These are phyloP conservation scores for Drosophila atripex DNA, from an alignment of 2,888 invertebrate genomes.

Conservation along the genomic window DNA sequence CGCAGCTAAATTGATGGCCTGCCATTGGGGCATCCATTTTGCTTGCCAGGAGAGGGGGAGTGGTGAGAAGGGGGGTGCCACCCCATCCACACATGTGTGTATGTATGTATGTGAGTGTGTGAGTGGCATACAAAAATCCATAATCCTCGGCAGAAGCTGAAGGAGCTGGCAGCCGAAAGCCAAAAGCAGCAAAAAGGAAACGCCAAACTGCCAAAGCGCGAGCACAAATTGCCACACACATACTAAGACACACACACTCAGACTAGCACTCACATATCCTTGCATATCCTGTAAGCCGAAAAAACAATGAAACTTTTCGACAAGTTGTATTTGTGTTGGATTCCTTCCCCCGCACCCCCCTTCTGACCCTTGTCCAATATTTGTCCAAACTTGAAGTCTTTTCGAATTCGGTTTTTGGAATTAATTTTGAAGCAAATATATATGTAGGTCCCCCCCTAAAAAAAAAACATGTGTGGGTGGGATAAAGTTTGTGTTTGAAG, in stretches of 20 bases:
- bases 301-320: conserved; percentile 73
- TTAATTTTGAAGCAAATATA: conserved; percentile 56
- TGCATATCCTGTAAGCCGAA: conserved; percentile 41
- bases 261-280: conserved; percentile 3
- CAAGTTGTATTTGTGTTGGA: conserved; percentile 63
- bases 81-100: not conserved
- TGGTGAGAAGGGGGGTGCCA: too few relatives aligned
- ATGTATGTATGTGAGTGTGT: conserved; percentile 10
- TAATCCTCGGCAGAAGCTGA: conserved; percentile 62
- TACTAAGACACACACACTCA: not conserved
- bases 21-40: conserved; percentile 52
- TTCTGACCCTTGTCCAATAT: conserved; percentile 56
- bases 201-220: conserved; percentile 69
- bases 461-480: conserved; percentile 31
- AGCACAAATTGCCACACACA: conserved; percentile 42
- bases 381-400: conserved; percentile 41
- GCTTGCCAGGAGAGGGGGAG: too few relatives aligned
- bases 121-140: conserved; percentile 66
- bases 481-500: conserved; percentile 58
- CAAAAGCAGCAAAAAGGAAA: conserved; percentile 59
- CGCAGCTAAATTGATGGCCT: conserved; percentile 69
- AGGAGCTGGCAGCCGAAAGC: conserved; percentile 36
- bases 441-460: conserved; percentile 10
- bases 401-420: conserved; percentile 21
- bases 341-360: conserved; percentile 21